Evolutionary conservation across 1,140 invertebrate species (phyloP).

Genomic region (Parapsyche elsis): DNA sequence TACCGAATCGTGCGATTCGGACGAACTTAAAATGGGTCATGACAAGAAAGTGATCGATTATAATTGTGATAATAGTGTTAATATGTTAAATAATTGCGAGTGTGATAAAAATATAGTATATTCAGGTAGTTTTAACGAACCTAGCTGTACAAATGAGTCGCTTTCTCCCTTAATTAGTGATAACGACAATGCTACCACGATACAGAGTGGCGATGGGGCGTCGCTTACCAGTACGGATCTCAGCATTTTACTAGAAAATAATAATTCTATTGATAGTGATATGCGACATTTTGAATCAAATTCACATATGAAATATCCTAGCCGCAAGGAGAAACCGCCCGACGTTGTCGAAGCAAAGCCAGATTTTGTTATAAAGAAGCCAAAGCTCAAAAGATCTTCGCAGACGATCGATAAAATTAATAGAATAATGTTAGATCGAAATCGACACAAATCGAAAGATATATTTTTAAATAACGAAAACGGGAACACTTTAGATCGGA

Average conservation of each 20-base stretch:
- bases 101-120: conserved; percentile 60
- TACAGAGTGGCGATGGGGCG: background rate
- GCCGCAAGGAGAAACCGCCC: conserved; percentile 25
- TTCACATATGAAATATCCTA: background rate
- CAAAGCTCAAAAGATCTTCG: conserved; percentile 62
- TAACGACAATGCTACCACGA: background rate
- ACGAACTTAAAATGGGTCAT: conserved; percentile 16
- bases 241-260: conserved; percentile 35
- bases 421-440: conserved; percentile 61
- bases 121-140: conserved; percentile 44
- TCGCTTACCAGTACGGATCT: conserved; percentile 31
- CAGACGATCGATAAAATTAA: conserved; percentile 62
- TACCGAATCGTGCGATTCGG: background rate
- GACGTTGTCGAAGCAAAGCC: background rate
- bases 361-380: conserved; percentile 60
- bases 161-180: conserved; percentile 39
- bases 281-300: conserved; percentile 20
- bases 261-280: background rate
- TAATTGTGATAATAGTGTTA: conserved; percentile 66
- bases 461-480: conserved; percentile 49
- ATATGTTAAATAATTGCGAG: conserved; percentile 58
- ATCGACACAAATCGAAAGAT: conserved; percentile 17
- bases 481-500: conserved; percentile 37
- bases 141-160: conserved; percentile 45
- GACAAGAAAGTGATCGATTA: conserved; percentile 54